These are phyloP conservation scores for Helarctos malayanus DNA, from an alignment of 2,797 vertebrate species.

Conservation along the genomic window DNA sequence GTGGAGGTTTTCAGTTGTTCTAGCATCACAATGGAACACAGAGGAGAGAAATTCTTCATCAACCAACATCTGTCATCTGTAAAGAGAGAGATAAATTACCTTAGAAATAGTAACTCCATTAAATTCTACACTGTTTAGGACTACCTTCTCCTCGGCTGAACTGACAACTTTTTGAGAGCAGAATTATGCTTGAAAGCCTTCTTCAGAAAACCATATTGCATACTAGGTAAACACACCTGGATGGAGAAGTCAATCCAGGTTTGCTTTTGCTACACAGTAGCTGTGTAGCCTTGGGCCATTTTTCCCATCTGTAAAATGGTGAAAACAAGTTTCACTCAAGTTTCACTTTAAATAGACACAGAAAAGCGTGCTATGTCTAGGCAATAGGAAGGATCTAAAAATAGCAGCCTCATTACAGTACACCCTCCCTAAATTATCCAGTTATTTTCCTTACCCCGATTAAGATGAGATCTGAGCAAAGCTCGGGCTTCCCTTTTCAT, in stretches of 20 bases:
- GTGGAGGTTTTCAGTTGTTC: constrained; percentile 93
- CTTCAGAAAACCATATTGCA: background rate
- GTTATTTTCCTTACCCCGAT: constrained; percentile 87
- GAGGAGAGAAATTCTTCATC: constrained; percentile 88
- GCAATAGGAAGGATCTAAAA: background rate
- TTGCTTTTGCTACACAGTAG: background rate
- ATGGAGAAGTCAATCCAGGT: background rate
- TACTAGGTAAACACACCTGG: background rate
- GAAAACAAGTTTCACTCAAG: background rate
- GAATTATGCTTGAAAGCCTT: background rate
- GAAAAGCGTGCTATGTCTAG: background rate
- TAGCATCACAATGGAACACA: constrained; percentile 91
- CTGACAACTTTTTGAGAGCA: background rate
- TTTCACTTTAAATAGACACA: background rate
- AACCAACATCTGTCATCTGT: constrained; percentile 90
- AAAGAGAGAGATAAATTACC: background rate
- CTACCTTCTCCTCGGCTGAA: background rate
- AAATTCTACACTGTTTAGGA: too few species aligned
- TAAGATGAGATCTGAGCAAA: constrained; percentile 90
- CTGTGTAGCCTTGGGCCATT: background rate
- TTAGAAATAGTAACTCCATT: background rate
- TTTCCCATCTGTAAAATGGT: background rate
- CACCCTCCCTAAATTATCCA: background rate
- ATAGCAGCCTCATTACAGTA: accelerated
- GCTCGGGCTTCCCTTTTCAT: constrained; percentile 87